phyloP scores from a whole-genome alignment of 2,888 invertebrate species.

The Bembecia ichneumoniformis region DNA sequence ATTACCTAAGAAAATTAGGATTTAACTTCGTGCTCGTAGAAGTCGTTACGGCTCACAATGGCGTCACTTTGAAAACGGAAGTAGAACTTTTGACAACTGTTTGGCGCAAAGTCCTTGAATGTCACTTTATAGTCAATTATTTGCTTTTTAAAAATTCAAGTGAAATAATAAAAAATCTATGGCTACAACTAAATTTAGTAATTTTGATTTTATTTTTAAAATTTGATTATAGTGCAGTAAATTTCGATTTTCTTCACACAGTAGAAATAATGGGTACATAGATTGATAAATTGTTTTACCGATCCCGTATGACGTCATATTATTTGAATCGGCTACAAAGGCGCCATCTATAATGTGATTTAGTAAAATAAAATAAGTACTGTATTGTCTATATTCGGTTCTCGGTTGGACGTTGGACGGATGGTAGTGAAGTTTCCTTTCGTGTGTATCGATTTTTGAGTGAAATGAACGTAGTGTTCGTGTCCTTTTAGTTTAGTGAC shows the following conservation, averaged over 20 bases:
- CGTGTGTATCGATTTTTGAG: slow-evolving; percentile 87
- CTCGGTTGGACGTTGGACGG: slow-evolving; percentile 49
- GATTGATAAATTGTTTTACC: background rate
- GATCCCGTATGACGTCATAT: slow-evolving; percentile 4
- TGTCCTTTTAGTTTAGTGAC: slow-evolving; percentile 79
- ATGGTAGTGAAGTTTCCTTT: slow-evolving; percentile 73
- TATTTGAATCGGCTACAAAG: slow-evolving; percentile 15
- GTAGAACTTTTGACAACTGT: slow-evolving; percentile 29
- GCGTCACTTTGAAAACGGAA: slow-evolving; percentile 78
- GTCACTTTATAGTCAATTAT: no score
- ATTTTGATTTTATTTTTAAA: background rate
- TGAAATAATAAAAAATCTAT: no score
- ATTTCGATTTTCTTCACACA: background rate
- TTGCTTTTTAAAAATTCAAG: no score
- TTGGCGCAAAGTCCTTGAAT: slow-evolving; percentile 21
- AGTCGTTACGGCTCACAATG: slow-evolving; percentile 90
- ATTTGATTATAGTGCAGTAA: background rate
- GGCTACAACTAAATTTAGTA: no score
- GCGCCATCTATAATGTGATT: slow-evolving; percentile 56
- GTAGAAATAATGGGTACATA: background rate
- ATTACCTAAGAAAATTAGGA: slow-evolving; percentile 80
- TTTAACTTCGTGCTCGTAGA: slow-evolving; percentile 74
- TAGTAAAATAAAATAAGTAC: slow-evolving; percentile 18
- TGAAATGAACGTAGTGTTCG: slow-evolving; percentile 77
- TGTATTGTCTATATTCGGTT: slow-evolving; percentile 21